Evolutionary conservation across 30 jellyfish, hydroid and myxozoan species (phyloP).

Genomic region (Cassiopea xamachana): DNA sequence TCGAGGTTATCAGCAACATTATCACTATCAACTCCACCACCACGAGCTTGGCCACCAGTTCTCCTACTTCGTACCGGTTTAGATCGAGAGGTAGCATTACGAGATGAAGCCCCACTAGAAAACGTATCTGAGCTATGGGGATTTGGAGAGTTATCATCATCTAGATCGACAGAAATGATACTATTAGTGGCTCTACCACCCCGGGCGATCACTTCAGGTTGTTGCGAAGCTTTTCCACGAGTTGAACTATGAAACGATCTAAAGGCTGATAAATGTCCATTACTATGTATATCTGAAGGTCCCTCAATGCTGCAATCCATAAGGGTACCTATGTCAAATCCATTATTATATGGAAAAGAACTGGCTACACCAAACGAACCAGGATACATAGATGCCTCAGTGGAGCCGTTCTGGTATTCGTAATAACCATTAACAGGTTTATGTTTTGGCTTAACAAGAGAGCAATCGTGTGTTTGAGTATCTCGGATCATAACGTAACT

Average conservation of each 20-base stretch:
- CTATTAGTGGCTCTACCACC: too few species aligned
- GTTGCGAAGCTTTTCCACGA: too few species aligned
- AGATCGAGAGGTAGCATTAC: neutral
- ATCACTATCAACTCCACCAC: neutral
- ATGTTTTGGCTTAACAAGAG: slow-evolving; percentile 7
- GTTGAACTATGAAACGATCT: too few species aligned
- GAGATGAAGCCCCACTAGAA: neutral
- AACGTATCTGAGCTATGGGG: neutral
- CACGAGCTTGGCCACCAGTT: neutral
- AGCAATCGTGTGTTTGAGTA: slow-evolving; percentile 42
- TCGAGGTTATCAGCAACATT: neutral
- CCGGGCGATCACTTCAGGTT: too few species aligned
- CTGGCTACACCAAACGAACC: neutral
- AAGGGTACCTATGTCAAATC: neutral
- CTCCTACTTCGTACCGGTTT: neutral
- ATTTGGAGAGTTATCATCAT: too few species aligned
- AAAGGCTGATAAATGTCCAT: too few species aligned
- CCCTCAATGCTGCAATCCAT: too few species aligned
- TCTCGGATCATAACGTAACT: slow-evolving; percentile 37
- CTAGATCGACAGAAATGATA: too few species aligned
- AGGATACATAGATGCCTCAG: neutral
- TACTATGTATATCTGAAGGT: too few species aligned
- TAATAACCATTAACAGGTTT: neutral
- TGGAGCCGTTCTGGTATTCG: slow-evolving; percentile 3
- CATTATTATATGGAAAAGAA: neutral